A percentile compares a stretch with the other conserved stretches of the same genome.
phyloP scores from a whole-genome alignment of 92 coral and sea anemone genomes.

The Siderastrea siderea region DNA sequence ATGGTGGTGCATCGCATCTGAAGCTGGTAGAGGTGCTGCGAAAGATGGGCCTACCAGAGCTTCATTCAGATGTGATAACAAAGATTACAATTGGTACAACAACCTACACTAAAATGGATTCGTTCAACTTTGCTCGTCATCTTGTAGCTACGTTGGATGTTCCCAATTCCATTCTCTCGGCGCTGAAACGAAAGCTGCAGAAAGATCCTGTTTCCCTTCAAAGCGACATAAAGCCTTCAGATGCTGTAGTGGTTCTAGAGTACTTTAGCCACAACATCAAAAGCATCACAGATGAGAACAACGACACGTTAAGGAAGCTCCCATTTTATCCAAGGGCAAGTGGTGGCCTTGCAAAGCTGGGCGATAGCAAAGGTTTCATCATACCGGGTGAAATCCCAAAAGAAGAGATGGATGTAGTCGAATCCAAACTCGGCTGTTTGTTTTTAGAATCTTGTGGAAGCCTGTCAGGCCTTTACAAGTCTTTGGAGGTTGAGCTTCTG shows the following conservation, averaged over 20 bases:
- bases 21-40: conserved; percentile 12
- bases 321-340: conserved; percentile 28
- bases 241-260: conserved; percentile 21
- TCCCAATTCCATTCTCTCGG: conserved; percentile 48
- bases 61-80: conserved; percentile 15
- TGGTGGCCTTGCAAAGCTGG: conserved; percentile 34
- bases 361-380: conserved; percentile 12
- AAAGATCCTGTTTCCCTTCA: neutral
- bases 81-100: neutral
- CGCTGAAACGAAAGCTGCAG: conserved; percentile 35
- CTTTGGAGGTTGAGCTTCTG: conserved; percentile 23
- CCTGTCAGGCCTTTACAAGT: conserved; percentile 37
- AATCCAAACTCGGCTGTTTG: conserved; percentile 21
- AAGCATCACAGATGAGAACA: neutral
- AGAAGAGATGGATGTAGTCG: conserved; percentile 45
- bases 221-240: neutral
- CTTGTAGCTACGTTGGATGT: conserved; percentile 61
- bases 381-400: conserved; percentile 50
- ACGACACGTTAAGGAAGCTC: too few species aligned
- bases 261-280: conserved; percentile 39
- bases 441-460: conserved; percentile 20
- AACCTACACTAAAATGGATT: neutral
- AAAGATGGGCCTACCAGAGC: conserved; percentile 22
- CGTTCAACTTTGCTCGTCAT: neutral
- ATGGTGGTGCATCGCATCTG: neutral